Percentiles rank a stretch among this genome's conserved stretches.
phyloP scores from a whole-genome alignment of 1,140 invertebrate genomes.

The Coelopa frigida region DNA sequence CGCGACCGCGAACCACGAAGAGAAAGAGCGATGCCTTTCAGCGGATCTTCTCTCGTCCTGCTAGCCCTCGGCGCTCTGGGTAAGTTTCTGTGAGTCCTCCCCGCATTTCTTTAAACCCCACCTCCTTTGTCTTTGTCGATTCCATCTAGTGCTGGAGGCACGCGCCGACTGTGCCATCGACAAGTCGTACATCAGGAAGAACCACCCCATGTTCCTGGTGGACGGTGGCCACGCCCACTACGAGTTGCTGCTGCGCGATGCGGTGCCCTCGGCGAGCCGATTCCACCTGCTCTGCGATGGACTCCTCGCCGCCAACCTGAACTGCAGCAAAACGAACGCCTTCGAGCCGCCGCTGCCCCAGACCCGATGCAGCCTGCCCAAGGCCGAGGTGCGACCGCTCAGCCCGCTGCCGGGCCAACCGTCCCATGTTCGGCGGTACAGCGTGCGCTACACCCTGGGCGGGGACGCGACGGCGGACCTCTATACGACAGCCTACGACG shows the following conservation, averaged over 20 bases:
- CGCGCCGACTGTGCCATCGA: no score
- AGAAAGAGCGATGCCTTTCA: no score
- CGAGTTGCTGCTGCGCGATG: conserved; percentile 20
- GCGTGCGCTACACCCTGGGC: conserved; percentile 17
- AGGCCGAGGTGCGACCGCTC: background rate
- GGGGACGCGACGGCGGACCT: conserved; percentile 19
- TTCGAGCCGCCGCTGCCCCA: conserved; percentile 17
- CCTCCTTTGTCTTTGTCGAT: background rate
- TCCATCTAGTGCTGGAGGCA: no score
- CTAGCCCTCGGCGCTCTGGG: no score
- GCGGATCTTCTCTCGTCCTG: no score
- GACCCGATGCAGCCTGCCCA: conserved; percentile 17
- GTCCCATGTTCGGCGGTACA: conserved; percentile 11
- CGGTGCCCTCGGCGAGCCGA: conserved; percentile 17
- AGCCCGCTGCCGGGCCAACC: conserved; percentile 9
- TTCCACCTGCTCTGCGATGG: conserved; percentile 19
- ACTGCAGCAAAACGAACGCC: conserved; percentile 19
- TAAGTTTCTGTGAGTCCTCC: no score
- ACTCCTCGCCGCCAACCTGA: conserved; percentile 12
- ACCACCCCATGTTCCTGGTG: no score
- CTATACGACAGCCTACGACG: conserved; percentile 24
- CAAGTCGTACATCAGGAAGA: no score
- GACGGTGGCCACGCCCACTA: conserved; percentile 9
- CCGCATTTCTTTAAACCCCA: no score
- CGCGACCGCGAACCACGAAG: no score